Base-by-base conservation (phyloP, 2,888 invertebrate species). In the Rhagium mordax region DNA sequence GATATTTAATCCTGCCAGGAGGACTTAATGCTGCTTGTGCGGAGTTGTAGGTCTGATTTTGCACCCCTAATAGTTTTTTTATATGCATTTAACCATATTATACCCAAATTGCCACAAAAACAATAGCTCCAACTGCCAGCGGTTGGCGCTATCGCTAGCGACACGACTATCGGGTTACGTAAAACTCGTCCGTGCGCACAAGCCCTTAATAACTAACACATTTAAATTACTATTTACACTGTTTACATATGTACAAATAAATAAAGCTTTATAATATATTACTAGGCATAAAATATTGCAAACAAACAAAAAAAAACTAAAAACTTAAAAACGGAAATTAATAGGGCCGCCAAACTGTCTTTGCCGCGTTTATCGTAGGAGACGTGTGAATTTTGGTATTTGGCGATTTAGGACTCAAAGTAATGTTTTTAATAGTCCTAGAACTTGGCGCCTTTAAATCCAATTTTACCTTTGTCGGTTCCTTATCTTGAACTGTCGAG, bases 331-430 rank as follows among this genome's bases (percentile, higher is more conserved):
- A 69, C 53, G 51, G 41, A 53, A 10, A 51, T 62, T 90, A 94
- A 89, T 94, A 94, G 70, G 94, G 94, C 82, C 94, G 88, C 94
- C 94, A 94, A 33, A 94, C 94, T 13, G 91, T 91, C 89, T 94
- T 94, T 71, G 92, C 90, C 59, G 90, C 88, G 27, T 90, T 87
- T 85, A 91, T 89, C 69, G 84, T 77, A 16, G 84, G 81, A 10
- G 85, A 70, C 27, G 81, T 74, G 75, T 84, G 81, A 65, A 92
- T 88, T 88, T 92, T 93, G 2, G 92, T 91, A 72, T 91, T 85
- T 41, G 89, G 86, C 78, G 80, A 87, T 83, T 83, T 81, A 79
- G 88, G 53, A 60, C 72, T 77, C 16, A 65, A 48, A 79, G 83
- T 61, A 2, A 88, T 82, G 81, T 86, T 89, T 24, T 89, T 90